Evolutionary conservation across 2,888 invertebrate species (phyloP).

Genomic region (Papilio elwesi): DNA sequence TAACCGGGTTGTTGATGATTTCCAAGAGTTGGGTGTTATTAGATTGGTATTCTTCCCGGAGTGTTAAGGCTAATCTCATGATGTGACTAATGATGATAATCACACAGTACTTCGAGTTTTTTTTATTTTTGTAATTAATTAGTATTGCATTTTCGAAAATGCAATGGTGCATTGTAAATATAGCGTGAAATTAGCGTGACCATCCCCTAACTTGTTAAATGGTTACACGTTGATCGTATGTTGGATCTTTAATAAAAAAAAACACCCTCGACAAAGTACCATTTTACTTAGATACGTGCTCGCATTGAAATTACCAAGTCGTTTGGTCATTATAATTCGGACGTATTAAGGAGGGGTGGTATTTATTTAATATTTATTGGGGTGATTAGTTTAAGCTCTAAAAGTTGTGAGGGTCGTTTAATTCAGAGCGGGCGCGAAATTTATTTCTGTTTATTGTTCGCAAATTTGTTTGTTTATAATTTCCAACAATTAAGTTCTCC

Average conservation of each 20-base stretch:
- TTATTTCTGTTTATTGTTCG: constrained; percentile 52
- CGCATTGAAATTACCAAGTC: constrained; percentile 12
- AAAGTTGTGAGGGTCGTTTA: constrained; percentile 48
- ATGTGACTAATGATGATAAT: no score
- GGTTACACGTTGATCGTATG: constrained; percentile 44
- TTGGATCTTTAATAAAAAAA: constrained; percentile 41
- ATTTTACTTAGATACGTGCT: constrained; percentile 36
- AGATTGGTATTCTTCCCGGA: no score
- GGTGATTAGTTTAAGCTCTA: constrained; percentile 47
- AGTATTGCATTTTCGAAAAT: background rate
- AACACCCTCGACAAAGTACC: constrained; percentile 23
- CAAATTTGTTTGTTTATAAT: constrained; percentile 59
- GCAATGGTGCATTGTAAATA: constrained; percentile 39
- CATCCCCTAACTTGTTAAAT: constrained; percentile 43
- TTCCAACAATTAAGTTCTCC: constrained; percentile 39
- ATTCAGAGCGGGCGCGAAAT: constrained; percentile 47
- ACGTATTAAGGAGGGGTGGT: constrained; percentile 43
- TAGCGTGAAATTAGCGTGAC: constrained; percentile 42
- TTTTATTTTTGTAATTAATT: no score
- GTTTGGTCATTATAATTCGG: constrained; percentile 32
- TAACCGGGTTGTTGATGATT: no score
- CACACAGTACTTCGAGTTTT: no score
- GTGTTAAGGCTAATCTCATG: no score
- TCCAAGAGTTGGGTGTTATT: no score
- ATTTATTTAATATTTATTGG: constrained; percentile 51